These are phyloP conservation scores for Solenodon paradoxus DNA, from an alignment of 2,113 vertebrate species.

Conservation along the genomic window DNA sequence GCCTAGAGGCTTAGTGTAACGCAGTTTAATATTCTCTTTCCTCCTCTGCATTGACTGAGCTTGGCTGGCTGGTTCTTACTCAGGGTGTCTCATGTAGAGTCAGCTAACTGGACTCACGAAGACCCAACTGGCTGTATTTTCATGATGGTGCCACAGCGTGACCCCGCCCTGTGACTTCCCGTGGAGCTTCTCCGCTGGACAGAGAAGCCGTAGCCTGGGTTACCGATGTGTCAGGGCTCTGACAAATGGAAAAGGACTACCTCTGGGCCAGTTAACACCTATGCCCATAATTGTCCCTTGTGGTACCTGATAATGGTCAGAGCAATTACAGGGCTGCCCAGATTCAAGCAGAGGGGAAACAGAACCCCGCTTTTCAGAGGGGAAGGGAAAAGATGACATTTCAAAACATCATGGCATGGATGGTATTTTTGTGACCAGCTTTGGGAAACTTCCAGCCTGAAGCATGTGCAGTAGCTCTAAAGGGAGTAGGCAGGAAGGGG, in stretches of 20 bases:
- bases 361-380: background rate
- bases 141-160: background rate
- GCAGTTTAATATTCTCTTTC: background rate
- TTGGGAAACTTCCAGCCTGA: background rate
- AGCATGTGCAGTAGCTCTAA: background rate
- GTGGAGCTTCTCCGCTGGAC: background rate
- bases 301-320: background rate
- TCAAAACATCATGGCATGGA: background rate
- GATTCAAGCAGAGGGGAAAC: background rate
- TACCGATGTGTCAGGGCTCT: background rate
- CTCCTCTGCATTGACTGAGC: background rate
- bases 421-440: no score
- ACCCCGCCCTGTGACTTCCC: background rate
- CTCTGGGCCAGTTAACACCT: background rate
- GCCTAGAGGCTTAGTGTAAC: background rate
- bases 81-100: background rate
- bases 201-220: background rate
- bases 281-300: background rate
- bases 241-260: background rate
- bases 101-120: background rate
- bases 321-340: background rate
- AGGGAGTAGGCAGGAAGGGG: background rate
- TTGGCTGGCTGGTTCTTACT: background rate
- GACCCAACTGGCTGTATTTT: background rate
- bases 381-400: background rate